Conservation (phyloP, 2,797 vertebrate species). For the Etheostoma perlongum region DNA sequence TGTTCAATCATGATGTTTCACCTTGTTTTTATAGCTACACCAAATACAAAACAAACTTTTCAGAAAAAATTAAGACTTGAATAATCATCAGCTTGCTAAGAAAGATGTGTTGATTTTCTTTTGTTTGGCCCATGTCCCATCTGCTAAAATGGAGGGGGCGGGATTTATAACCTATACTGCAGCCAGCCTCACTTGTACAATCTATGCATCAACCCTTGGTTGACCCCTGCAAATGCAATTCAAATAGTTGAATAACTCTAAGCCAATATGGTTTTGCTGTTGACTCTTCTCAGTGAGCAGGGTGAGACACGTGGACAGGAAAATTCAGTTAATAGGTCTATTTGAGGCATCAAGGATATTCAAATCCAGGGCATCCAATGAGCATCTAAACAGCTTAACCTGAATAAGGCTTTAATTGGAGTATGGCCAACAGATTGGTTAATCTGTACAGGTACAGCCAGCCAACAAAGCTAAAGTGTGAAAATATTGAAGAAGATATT, state of each 20-base stretch:
- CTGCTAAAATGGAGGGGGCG: too few relatives aligned
- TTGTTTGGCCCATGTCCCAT: too few relatives aligned
- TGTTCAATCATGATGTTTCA: too few relatives aligned
- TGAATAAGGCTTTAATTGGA: constrained; percentile 62
- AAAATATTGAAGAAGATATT: constrained; percentile 4
- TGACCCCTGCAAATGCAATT: constrained; percentile 1
- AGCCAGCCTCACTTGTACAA: too few relatives aligned
- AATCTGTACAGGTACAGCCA: constrained; percentile 32
- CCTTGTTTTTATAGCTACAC: too few relatives aligned
- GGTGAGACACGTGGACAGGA: constrained; percentile 43
- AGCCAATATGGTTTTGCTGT: constrained; percentile 15
- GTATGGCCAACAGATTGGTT: constrained; percentile 38
- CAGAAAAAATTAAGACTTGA: too few relatives aligned
- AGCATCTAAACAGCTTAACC: constrained; percentile 74
- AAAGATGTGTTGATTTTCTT: too few relatives aligned
- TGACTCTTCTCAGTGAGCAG: constrained; percentile 42
- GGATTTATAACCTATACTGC: too few relatives aligned
- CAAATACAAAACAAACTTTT: too few relatives aligned
- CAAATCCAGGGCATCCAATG: constrained; percentile 49
- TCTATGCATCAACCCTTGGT: too few relatives aligned
- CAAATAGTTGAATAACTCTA: neutral
- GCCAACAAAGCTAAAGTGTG: constrained; percentile 1
- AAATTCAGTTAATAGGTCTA: constrained; percentile 74
- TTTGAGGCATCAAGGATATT: constrained; percentile 60
- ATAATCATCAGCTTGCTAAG: too few relatives aligned